Base-by-base conservation (phyloP, 2,797 vertebrate genomes). In the Oryzias sinensis region DNA sequence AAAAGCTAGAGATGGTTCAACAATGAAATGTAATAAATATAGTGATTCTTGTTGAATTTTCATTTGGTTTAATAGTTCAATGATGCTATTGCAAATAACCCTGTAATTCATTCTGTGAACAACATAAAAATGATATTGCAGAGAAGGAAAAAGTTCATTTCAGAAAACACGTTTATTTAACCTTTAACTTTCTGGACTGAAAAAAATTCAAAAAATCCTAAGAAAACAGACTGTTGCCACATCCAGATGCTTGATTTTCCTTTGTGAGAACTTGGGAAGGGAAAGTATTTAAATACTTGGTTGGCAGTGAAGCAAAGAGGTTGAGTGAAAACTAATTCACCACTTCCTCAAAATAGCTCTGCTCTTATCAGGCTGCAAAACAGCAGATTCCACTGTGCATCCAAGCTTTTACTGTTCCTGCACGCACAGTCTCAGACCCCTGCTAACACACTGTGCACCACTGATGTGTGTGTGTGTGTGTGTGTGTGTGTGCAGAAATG, bases 301-400 rank as follows among this genome's bases (percentile, higher is more conserved):
- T 61, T 1, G 13, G 72, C 47, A 43, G 46, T 29, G 56, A 67
- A 52, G 52, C 65, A 62, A 53, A 56, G 62, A 70, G 67, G 72
- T 72, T 49, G 54, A 58, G 24, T 51, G 43, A 66, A 73, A 59
- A 64, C 66, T 33, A 56, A 61, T 56, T 46, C 58, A 63, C 27
- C 59, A 53, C 44, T 54, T 73, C 65, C 79, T 77, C 41, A 75
- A 81, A 75, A 86, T 76, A 81, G 64, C 62, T 55, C 37, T 29
- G 57, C 52, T 72, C 53, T 71, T 81, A 80, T 78, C 73, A 73
- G 66, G 14, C 65, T 11, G 53, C 53, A 59, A 47, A 77, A 57
- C 49, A 69, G 54, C 56, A 65, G 53, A 65, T 68, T 62, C 55
- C 48, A 56, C 54, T 22, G 25, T 56, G 70, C 65, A 59, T 66